phyloP scores from a whole-genome alignment of 2,888 invertebrate genomes.

The Endomychus coccineus region DNA sequence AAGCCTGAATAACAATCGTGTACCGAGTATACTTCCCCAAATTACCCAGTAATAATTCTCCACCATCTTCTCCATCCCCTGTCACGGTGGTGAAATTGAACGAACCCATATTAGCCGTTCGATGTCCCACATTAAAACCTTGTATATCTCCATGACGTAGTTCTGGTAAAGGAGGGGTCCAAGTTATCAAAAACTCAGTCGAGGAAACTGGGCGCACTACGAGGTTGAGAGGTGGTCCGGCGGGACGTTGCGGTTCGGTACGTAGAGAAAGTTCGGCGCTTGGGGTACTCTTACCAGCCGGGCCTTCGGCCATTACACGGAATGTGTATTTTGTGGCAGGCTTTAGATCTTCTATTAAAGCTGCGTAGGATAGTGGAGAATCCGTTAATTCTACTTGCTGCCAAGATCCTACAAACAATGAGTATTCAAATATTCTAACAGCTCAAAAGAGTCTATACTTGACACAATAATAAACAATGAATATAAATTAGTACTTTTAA shows the following conservation, averaged over 20 bases:
- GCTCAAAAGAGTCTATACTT: no score
- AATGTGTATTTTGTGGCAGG: constrained; percentile 65
- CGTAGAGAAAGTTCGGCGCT: constrained; percentile 56
- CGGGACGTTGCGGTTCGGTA: constrained; percentile 64
- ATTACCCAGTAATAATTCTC: constrained; percentile 56
- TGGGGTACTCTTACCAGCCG: constrained; percentile 62
- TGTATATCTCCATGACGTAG: constrained; percentile 65
- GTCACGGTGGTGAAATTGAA: constrained; percentile 63
- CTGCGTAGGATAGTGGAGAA: constrained; percentile 54
- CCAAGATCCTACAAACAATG: constrained; percentile 48
- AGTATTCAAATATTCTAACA: no score
- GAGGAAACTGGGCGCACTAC: constrained; percentile 63
- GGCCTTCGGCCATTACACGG: constrained; percentile 66
- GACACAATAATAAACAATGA: no score
- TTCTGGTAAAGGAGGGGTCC: constrained; percentile 63
- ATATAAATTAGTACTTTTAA: no score
- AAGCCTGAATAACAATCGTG: constrained; percentile 63
- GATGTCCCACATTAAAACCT: constrained; percentile 67
- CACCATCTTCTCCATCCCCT: constrained; percentile 63
- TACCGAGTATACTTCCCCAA: constrained; percentile 61
- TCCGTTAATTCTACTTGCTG: constrained; percentile 59
- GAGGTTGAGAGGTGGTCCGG: constrained; percentile 61
- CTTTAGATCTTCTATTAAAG: constrained; percentile 59
- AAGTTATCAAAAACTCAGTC: constrained; percentile 64
- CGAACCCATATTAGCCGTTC: constrained; percentile 48